These are phyloP conservation scores for Dipodomys stephensi DNA, from an alignment of 2,113 vertebrate genomes.

Conservation along the genomic window DNA sequence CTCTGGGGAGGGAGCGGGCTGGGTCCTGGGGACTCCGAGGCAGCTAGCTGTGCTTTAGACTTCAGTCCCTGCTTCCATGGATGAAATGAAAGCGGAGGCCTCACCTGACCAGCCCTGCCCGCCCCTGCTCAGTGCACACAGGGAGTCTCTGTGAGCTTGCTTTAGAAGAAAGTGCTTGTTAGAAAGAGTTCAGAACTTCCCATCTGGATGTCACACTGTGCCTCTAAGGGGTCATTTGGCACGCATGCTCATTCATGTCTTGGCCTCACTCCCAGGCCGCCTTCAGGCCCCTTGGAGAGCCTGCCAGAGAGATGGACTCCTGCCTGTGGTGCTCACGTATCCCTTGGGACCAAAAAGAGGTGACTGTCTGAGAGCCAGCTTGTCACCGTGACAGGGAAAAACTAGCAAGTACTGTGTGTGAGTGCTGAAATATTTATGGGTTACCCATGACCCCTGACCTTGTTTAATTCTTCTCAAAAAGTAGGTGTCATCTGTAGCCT, in stretches of 20 bases:
- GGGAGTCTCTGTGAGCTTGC: slow-evolving; percentile 45
- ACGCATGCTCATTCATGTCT: slow-evolving; percentile 30
- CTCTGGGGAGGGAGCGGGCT: background rate
- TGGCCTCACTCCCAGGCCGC: background rate
- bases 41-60: slow-evolving; percentile 29
- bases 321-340: background rate
- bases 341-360: background rate
- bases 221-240: background rate
- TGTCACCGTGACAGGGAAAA: background rate
- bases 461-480: background rate
- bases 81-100: slow-evolving; percentile 54
- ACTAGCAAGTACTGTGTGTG: background rate
- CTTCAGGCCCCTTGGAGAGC: background rate
- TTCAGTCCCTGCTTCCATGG: slow-evolving; percentile 19
- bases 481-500: background rate
- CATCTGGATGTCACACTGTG: background rate
- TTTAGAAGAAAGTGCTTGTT: slow-evolving; percentile 55
- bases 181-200: slow-evolving; percentile 62
- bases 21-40: background rate
- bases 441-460: background rate
- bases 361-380: background rate
- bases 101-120: background rate
- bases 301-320: background rate
- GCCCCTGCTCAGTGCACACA: background rate
- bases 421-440: background rate